Evolutionary conservation across 2,797 vertebrate species (phyloP), one percentile per base, ranked within the genome.

Genomic region (Loris lydekkerianus): DNA sequence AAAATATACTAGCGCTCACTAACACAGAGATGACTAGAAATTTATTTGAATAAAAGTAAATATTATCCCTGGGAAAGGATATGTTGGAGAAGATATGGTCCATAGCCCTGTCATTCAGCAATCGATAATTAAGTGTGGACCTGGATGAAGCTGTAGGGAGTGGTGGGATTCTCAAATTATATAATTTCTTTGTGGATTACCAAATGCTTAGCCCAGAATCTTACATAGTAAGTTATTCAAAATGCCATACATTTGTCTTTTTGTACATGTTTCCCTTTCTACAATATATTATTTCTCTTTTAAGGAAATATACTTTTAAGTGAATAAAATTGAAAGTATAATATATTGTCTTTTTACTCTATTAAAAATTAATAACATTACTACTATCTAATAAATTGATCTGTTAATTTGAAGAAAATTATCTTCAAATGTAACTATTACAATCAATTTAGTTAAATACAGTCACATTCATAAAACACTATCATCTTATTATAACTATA

Each of bases 41-140:
- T 89, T 91, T 96, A 63, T 10, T 5, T 91, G 5, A 72, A 53
- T 76, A 67, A 73, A 93, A 73, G 14, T 86, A 53, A 94, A 84
- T 72, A 0, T 91, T 86, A 77, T 17, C 2, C 5, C 7, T 27
- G 5, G 23, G 56, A 46, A 18, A 40, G 49, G 77, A 65, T 76
- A 34, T 49, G 63, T 94, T 37, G 67, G 9, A 20, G 0, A 76
- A 37, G 2, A 20, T 37, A 69, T 27, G 49, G n/a, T 67, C 49
- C 88, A 27, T 78, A 91, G 37, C 31, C 14, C 25, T 86, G 17
- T 29, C 29, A 91, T 46, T 85, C 43, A 56, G 31, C 2, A 46
- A 73, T 88, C n/a, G 46, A 2, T 61, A 67, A 73, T 18, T 43
- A 86, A 69, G 21, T 49, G 2, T 60, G 93, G 93, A 69, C 4